phyloP scores from a whole-genome alignment of 2,797 vertebrate genomes.

The Capromys pilorides region DNA sequence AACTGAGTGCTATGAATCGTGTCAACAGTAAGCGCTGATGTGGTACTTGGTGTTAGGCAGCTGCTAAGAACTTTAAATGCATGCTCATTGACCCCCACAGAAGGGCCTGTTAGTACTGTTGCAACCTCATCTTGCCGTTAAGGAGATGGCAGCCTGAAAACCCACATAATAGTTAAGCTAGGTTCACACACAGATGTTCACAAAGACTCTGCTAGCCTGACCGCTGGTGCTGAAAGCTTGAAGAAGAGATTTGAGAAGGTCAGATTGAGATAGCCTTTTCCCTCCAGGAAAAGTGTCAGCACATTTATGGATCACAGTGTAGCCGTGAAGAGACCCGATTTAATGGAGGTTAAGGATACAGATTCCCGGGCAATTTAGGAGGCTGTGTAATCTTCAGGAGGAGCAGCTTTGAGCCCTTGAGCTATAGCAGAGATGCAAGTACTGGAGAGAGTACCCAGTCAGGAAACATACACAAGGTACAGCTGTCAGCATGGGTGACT shows the following conservation, averaged over 20 bases:
- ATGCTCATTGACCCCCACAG: background rate
- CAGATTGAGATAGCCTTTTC: background rate
- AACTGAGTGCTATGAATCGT: background rate
- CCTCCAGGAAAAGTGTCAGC: background rate
- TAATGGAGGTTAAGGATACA: background rate
- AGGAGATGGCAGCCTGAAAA: background rate
- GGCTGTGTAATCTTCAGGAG: background rate
- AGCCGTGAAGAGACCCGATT: background rate
- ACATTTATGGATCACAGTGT: background rate
- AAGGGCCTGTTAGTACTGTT: background rate
- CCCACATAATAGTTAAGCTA: background rate
- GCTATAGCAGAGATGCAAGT: background rate
- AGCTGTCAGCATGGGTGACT: background rate
- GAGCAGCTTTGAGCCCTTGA: background rate
- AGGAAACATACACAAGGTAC: background rate
- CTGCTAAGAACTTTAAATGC: constrained; percentile 12
- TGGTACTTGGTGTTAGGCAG: background rate
- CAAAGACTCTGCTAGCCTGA: background rate
- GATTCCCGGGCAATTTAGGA: background rate
- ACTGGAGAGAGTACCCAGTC: background rate
- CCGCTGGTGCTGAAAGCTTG: background rate
- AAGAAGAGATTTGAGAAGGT: background rate
- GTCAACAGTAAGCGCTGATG: background rate
- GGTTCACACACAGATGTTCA: background rate
- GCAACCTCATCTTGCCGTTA: background rate